Conservation (phyloP, 2,888 invertebrate species). For the Hyppa rectilinea region DNA sequence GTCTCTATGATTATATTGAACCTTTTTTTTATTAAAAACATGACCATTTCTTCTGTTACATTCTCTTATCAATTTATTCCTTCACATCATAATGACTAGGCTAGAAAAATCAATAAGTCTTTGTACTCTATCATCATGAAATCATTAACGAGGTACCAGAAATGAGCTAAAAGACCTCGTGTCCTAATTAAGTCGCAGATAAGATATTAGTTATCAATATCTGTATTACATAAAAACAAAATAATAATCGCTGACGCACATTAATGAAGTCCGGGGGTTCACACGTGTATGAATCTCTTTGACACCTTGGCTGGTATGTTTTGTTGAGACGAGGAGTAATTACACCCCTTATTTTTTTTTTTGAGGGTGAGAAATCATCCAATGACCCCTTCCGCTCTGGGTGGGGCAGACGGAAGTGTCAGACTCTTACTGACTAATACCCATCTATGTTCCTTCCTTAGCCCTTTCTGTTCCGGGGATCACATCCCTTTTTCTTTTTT, state of each 20-base stretch:
- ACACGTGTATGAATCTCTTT: neutral
- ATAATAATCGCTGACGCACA: neutral
- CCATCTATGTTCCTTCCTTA: no score
- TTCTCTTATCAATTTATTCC: conserved; percentile 14
- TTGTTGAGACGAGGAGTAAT: no score
- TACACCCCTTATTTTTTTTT: no score
- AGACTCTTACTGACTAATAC: no score
- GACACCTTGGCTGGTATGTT: neutral
- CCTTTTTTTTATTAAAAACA: no score
- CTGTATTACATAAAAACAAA: conserved; percentile 1
- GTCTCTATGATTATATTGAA: no score
- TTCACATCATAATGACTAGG: neutral
- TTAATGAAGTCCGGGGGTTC: neutral
- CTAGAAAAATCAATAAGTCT: conserved; percentile 9
- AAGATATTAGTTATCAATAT: conserved; percentile 26
- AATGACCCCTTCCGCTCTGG: no score
- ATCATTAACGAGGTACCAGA: neutral
- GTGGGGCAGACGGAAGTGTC: no score
- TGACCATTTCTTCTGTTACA: neutral
- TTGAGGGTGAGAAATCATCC: no score
- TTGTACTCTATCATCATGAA: conserved; percentile 7
- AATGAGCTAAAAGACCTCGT: conserved; percentile 35
- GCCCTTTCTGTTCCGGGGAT: no score
- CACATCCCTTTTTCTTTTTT: no score
- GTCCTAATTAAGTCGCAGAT: conserved; percentile 39